Evolutionary conservation across 2,113 vertebrate genomes (phyloP).

Genomic region (Corapipo altera): DNA sequence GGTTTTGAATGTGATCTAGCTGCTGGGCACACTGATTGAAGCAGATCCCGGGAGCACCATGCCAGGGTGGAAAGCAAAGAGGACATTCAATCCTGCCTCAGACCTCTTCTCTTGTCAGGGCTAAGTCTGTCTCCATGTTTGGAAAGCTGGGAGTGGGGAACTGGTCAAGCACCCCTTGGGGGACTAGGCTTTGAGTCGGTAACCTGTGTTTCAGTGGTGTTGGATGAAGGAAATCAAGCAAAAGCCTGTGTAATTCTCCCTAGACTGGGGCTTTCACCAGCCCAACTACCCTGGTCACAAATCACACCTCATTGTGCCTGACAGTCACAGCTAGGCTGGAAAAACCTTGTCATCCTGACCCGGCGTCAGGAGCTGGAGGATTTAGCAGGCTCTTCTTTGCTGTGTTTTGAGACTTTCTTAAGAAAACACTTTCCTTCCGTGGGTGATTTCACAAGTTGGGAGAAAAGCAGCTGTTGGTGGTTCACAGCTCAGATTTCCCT

Average conservation of each 20-base stretch:
- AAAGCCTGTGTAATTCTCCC: not conserved
- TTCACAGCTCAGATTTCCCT: constrained; percentile 65
- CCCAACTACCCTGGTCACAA: not conserved
- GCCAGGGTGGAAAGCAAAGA: not conserved
- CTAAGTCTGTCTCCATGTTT: not conserved
- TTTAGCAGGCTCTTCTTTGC: not conserved
- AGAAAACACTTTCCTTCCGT: constrained; percentile 47
- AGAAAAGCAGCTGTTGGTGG: constrained; percentile 69
- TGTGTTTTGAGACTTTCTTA: constrained; percentile 45
- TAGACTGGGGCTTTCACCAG: not conserved
- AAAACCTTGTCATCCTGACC: constrained; percentile 34
- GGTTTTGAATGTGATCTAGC: not conserved
- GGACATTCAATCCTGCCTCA: not conserved
- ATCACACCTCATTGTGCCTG: not conserved
- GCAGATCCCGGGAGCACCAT: not conserved
- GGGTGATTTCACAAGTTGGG: constrained; percentile 60
- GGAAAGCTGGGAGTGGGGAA: not conserved
- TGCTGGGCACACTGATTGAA: not conserved
- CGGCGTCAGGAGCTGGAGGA: not conserved
- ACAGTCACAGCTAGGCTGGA: constrained; percentile 4
- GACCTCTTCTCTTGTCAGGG: not conserved
- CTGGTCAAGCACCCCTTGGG: not conserved
- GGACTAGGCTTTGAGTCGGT: not conserved
- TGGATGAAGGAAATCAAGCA: not conserved
- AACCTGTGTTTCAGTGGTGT: not conserved